phyloP scores from a whole-genome alignment of 2,113 vertebrate species.

The Brachyhypopomus gauderio region DNA sequence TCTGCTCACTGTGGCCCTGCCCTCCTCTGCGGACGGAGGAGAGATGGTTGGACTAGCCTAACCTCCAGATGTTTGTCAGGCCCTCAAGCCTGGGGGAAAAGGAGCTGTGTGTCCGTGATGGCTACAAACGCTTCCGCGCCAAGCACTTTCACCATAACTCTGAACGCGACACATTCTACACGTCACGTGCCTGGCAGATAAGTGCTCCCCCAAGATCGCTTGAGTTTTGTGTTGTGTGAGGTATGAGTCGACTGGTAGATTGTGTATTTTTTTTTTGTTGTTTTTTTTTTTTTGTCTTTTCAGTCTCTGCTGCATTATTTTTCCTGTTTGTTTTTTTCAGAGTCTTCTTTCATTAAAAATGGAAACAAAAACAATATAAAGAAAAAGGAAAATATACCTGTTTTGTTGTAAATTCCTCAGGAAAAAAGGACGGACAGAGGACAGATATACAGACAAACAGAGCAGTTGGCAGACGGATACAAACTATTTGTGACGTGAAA shows the following conservation, averaged over 20 bases:
- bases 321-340: slow-evolving; percentile 63
- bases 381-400: slow-evolving; percentile 68
- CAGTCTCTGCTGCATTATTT: slow-evolving; percentile 70
- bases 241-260: slow-evolving; percentile 79
- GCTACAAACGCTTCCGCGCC: slow-evolving; percentile 61
- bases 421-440: slow-evolving; percentile 73
- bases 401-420: slow-evolving; percentile 75
- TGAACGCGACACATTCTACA: slow-evolving; percentile 61
- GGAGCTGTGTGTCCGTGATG: slow-evolving; percentile 62
- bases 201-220: slow-evolving; percentile 70
- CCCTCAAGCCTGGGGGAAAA: slow-evolving; percentile 51
- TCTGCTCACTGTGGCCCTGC: too few species aligned
- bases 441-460: slow-evolving; percentile 73
- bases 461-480: slow-evolving; percentile 72
- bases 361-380: slow-evolving; percentile 57
- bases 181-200: slow-evolving; percentile 69
- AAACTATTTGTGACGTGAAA: slow-evolving; percentile 74
- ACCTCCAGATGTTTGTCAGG: slow-evolving; percentile 16
- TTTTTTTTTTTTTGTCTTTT: slow-evolving; percentile 58
- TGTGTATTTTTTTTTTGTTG: slow-evolving; percentile 63
- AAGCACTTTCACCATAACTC: slow-evolving; percentile 67
- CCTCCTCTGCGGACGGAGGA: too few species aligned
- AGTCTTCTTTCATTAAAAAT: slow-evolving; percentile 67
- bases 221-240: slow-evolving; percentile 79
- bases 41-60: not conserved